phyloP scores from a whole-genome alignment of 2,797 vertebrate species.

The Potorous gilbertii region DNA sequence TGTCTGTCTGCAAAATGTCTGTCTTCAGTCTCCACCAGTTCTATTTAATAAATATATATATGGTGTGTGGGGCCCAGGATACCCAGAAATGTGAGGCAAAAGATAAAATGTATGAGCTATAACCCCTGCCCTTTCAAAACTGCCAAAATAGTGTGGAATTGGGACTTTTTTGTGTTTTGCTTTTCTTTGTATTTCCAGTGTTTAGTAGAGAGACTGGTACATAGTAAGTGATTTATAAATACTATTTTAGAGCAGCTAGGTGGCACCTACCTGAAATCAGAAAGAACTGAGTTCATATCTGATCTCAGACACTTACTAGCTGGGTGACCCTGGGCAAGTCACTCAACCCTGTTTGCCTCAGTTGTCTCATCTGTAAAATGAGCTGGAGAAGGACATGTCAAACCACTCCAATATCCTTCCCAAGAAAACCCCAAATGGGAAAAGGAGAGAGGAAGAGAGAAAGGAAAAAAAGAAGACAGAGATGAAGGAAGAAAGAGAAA shows the following conservation, averaged over 20 bases:
- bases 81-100: background rate
- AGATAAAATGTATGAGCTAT: background rate
- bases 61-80: background rate
- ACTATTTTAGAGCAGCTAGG: no score
- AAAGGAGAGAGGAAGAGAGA: background rate
- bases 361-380: no score
- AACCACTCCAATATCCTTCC: no score
- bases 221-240: no score
- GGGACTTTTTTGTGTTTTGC: background rate
- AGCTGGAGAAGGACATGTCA: no score
- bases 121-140: background rate
- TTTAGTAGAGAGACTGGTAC: no score
- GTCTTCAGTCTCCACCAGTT: background rate
- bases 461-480: no score
- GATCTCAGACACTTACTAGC: background rate
- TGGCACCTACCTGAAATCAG: background rate
- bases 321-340: background rate
- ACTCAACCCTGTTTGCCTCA: no score
- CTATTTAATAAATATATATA: no score
- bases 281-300: background rate
- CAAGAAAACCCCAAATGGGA: background rate
- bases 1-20: background rate
- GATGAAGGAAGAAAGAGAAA: background rate
- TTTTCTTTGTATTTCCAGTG: background rate
- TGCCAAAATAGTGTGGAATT: background rate